These are phyloP conservation scores for Rhagophthalmus giganteus DNA, from an alignment of 2,888 invertebrate genomes.

Conservation along the genomic window DNA sequence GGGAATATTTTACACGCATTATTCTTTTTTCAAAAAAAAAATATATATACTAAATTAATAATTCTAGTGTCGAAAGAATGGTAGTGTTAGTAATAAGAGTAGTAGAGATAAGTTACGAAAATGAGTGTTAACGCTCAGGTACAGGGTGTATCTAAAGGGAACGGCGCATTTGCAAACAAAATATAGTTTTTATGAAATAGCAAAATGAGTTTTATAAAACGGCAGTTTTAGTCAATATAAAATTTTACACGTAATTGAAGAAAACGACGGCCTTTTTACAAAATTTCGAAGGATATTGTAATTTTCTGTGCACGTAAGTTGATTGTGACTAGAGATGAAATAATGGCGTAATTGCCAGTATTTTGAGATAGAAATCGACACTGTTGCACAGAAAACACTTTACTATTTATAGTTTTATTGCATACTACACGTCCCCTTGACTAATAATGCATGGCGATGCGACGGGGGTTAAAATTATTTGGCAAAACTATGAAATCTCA, in stretches of 20 bases:
- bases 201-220: conserved; percentile 7
- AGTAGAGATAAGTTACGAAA: conserved; percentile 25
- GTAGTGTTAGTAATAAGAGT: conserved; percentile 23
- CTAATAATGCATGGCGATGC: conserved; percentile 42
- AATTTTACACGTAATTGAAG: not conserved
- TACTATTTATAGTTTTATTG: conserved; percentile 47
- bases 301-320: not conserved
- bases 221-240: conserved; percentile 1
- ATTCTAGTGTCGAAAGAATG: no score
- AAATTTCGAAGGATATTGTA: not conserved
- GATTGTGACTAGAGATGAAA: not conserved
- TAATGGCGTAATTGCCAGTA: conserved; percentile 3
- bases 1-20: conserved; percentile 30
- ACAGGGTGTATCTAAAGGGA: conserved; percentile 32
- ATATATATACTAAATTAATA: no score
- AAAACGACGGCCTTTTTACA: not conserved
- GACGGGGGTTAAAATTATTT: conserved; percentile 40
- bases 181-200: conserved; percentile 7
- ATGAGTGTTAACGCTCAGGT: conserved; percentile 32
- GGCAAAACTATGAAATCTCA: conserved; percentile 48
- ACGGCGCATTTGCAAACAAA: conserved; percentile 26
- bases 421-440: conserved; percentile 51
- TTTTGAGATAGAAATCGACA: conserved; percentile 20
- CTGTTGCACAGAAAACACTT: conserved; percentile 25
- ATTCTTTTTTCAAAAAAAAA: conserved; percentile 8